These are phyloP conservation scores for Lagopus leucura DNA, from an alignment of 2,113 vertebrate species.

Conservation along the genomic window DNA sequence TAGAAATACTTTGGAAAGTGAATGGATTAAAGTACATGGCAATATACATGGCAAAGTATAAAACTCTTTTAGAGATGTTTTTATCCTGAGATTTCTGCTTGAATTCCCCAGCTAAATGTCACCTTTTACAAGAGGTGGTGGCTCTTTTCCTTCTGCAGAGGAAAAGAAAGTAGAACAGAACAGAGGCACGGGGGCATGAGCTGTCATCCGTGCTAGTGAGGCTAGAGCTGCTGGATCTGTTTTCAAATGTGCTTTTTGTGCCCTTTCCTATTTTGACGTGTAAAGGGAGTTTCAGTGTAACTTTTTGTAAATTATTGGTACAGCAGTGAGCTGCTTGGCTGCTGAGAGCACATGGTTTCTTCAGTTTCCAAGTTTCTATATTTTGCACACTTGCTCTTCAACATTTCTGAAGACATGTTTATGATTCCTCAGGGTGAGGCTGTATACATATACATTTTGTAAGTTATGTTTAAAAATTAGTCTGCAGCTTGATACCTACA, in stretches of 20 bases:
- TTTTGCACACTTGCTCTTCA: constrained; percentile 36
- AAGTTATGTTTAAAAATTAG: constrained; percentile 11
- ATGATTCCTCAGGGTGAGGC: background rate
- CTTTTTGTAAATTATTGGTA: background rate
- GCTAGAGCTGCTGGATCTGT: background rate
- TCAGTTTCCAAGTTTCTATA: constrained; percentile 18
- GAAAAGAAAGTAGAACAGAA: background rate
- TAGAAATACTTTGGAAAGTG: background rate
- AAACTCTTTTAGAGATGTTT: background rate
- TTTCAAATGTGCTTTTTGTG: background rate
- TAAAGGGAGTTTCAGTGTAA: background rate
- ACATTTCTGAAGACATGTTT: background rate
- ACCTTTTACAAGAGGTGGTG: background rate
- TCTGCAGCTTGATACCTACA: background rate
- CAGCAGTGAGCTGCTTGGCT: background rate
- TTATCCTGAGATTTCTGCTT: constrained; percentile 15
- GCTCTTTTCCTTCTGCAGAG: background rate
- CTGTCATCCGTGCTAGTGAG: accelerated
- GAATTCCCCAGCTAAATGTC: background rate
- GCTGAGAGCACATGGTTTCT: background rate
- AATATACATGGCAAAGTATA: background rate
- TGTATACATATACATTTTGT: background rate
- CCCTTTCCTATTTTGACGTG: background rate
- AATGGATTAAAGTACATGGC: background rate
- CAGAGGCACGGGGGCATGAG: accelerated